Percentiles rank a stretch among this genome's conserved stretches.
Conservation (phyloP, 2,113 vertebrate species). For the Sebastes schlegelii region DNA sequence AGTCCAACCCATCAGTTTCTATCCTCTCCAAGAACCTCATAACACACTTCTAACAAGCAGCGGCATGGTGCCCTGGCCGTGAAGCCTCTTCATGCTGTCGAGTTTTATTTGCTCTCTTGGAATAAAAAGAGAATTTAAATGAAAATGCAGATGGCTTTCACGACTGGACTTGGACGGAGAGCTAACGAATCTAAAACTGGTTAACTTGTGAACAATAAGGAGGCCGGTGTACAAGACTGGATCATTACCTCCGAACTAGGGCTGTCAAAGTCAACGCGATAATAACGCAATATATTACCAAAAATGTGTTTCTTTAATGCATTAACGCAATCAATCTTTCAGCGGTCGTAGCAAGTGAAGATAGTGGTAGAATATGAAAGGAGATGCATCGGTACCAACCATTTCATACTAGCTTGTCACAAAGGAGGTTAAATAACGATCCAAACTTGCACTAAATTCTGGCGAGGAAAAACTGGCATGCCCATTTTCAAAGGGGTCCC, state of each 20-base stretch:
- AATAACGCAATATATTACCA: no score
- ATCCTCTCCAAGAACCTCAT: constrained; percentile 39
- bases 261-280: not conserved
- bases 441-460: no score
- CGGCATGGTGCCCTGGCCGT: constrained; percentile 28
- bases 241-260: not conserved
- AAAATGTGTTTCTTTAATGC: no score
- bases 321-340: no score
- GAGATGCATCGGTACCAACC: no score
- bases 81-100: constrained; percentile 36
- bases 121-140: constrained; percentile 58
- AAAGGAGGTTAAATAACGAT: no score
- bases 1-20: constrained; percentile 34
- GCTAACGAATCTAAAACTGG: constrained; percentile 29
- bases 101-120: constrained; percentile 38
- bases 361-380: no score
- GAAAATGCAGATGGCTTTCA: constrained; percentile 10
- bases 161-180: constrained; percentile 21
- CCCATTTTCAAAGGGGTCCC: no score
- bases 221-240: not conserved
- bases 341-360: no score
- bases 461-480: no score
- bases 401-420: no score
- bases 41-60: constrained; percentile 51
- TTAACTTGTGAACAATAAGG: constrained; percentile 15